Percentiles rank a stretch among this genome's conserved stretches.
These are phyloP conservation scores for Hydra vulgaris DNA, from an alignment of 30 jellyfish, hydroid and myxozoan species.

Conservation along the genomic window DNA sequence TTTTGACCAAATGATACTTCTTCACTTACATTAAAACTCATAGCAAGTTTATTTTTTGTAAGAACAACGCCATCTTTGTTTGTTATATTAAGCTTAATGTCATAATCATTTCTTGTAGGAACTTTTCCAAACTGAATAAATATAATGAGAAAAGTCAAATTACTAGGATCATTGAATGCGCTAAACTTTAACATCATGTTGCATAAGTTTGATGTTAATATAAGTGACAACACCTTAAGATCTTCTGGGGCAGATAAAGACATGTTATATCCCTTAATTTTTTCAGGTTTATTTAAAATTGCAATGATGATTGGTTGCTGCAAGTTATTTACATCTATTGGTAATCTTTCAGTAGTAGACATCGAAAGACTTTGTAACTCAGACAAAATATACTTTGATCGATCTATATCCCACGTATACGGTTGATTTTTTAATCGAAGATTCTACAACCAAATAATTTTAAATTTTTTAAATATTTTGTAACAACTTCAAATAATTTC, in stretches of 20 bases:
- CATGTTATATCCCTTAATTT: not conserved
- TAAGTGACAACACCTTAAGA: not conserved
- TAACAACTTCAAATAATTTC: too few relatives aligned
- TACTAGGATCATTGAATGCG: slow-evolving; percentile 28
- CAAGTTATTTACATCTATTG: not conserved
- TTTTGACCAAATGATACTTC: not conserved
- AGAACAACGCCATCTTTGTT: not conserved
- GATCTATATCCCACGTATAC: slow-evolving; percentile 10
- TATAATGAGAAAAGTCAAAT: slow-evolving; percentile 48
- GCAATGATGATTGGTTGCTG: slow-evolving; percentile 5
- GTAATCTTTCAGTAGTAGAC: not conserved
- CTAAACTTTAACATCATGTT: not conserved
- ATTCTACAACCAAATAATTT: not conserved
- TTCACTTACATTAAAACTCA: not conserved
- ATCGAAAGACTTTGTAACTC: slow-evolving; percentile 1
- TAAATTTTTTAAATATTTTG: too few relatives aligned
- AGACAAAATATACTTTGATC: not conserved
- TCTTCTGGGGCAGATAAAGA: slow-evolving; percentile 12
- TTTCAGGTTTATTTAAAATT: slow-evolving; percentile 1
- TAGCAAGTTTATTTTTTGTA: not conserved
- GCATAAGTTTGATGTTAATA: not conserved
- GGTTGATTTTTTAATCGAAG: not conserved
- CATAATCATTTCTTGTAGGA: slow-evolving; percentile 46
- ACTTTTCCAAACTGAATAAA: slow-evolving; percentile 58
- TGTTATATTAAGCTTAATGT: slow-evolving; percentile 16